A percentile compares a stretch with the other conserved stretches of the same genome.
These are phyloP conservation scores for Drosophila hamatofila DNA, from an alignment of 2,888 invertebrate species.

Conservation along the genomic window DNA sequence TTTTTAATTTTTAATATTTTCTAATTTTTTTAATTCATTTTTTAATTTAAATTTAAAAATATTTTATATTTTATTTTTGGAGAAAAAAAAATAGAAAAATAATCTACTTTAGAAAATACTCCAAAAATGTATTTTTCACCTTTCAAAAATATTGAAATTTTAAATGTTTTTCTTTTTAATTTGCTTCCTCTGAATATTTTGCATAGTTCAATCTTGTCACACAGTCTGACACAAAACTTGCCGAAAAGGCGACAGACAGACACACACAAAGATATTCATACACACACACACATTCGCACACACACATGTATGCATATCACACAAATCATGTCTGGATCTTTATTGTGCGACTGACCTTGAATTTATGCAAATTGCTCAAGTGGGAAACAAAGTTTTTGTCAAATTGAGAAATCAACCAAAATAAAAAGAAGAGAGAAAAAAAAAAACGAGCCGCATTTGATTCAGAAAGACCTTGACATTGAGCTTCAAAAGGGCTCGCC, in stretches of 20 bases:
- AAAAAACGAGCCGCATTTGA: slow-evolving; percentile 20
- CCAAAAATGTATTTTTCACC: not conserved
- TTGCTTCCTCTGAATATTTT: slow-evolving; percentile 16
- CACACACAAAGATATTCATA: slow-evolving; percentile 2
- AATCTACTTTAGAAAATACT: too few species aligned
- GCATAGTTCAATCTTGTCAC: slow-evolving; percentile 26
- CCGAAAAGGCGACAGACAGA: slow-evolving; percentile 46
- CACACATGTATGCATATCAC: slow-evolving; percentile 11
- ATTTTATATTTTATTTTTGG: too few species aligned
- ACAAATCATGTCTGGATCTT: slow-evolving; percentile 72
- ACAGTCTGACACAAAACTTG: slow-evolving; percentile 33
- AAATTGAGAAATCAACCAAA: slow-evolving; percentile 63
- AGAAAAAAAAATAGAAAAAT: too few species aligned
- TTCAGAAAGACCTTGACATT: slow-evolving; percentile 63
- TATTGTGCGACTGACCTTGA: slow-evolving; percentile 74
- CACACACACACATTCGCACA: slow-evolving; percentile 23
- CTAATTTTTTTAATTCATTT: too few species aligned
- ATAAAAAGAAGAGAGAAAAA: slow-evolving; percentile 12
- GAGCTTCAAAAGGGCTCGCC: slow-evolving; percentile 58
- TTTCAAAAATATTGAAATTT: not conserved
- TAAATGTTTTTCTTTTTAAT: not conserved
- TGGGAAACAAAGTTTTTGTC: slow-evolving; percentile 75
- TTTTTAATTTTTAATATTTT: not conserved
- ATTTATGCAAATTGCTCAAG: slow-evolving; percentile 79
- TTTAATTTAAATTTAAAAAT: too few species aligned